Conservation (phyloP, 2,113 vertebrate species). For the Saccopteryx leptura region DNA sequence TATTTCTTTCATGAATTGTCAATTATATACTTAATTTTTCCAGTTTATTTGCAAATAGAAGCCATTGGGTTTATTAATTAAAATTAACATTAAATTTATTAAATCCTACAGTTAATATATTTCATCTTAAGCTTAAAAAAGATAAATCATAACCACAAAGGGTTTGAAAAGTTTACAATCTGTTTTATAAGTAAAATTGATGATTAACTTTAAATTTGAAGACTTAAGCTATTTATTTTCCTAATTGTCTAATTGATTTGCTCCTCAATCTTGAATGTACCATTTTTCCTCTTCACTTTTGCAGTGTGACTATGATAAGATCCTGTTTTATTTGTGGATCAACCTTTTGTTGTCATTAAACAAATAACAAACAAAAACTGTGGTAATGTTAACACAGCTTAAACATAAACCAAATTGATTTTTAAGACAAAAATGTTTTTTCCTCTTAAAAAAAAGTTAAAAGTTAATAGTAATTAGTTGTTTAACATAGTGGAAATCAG, state of each 20-base stretch:
- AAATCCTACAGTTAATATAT: slow-evolving; percentile 6
- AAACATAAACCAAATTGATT: background rate
- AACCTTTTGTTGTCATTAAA: slow-evolving; percentile 17
- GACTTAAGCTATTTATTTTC: background rate
- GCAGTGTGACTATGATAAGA: background rate
- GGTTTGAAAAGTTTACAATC: background rate
- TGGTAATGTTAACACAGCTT: background rate
- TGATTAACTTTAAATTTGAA: slow-evolving; percentile 21
- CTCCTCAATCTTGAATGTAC: background rate
- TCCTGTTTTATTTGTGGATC: background rate
- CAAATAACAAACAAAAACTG: background rate
- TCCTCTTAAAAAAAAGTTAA: background rate
- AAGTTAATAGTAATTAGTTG: slow-evolving; percentile 2
- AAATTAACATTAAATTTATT: slow-evolving; percentile 11
- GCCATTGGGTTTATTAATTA: background rate
- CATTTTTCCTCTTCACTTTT: background rate
- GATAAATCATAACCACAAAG: background rate
- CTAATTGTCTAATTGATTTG: slow-evolving; percentile 14
- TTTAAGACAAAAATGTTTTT: slow-evolving; percentile 21
- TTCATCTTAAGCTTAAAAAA: slow-evolving; percentile 1
- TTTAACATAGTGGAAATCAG: background rate
- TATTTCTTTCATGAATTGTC: background rate
- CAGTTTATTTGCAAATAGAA: background rate
- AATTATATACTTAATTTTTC: background rate
- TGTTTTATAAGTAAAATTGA: slow-evolving; percentile 29